Conservation (phyloP, 2,797 vertebrate genomes). For the Heliangelus exortis region DNA sequence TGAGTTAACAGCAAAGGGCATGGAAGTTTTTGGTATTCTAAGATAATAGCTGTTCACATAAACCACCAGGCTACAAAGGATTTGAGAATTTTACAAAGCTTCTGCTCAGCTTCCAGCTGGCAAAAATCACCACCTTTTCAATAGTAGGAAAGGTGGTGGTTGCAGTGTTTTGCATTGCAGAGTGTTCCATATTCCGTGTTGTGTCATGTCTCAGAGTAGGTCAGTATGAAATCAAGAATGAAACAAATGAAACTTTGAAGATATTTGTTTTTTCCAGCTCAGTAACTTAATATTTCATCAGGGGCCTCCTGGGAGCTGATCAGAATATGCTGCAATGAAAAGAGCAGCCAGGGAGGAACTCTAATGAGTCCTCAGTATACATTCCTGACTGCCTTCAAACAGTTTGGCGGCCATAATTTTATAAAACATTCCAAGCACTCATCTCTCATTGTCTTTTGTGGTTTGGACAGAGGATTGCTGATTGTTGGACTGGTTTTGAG, state of each 20-base stretch:
- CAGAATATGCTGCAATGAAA: slow-evolving; percentile 45
- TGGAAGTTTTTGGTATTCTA: slow-evolving; percentile 37
- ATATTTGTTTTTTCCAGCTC: slow-evolving; percentile 67
- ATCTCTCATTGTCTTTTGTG: slow-evolving; percentile 71
- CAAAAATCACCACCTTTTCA: slow-evolving; percentile 20
- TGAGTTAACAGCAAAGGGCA: not conserved
- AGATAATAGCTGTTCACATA: slow-evolving; percentile 50
- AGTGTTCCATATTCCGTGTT: slow-evolving; percentile 60
- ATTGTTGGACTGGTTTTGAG: slow-evolving; percentile 66
- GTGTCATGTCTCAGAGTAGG: slow-evolving; percentile 65
- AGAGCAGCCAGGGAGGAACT: slow-evolving; percentile 59
- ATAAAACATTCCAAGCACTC: slow-evolving; percentile 60
- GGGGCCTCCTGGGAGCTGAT: slow-evolving; percentile 51
- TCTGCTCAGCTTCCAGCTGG: slow-evolving; percentile 58
- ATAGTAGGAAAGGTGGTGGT: slow-evolving; percentile 55
- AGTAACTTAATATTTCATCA: slow-evolving; percentile 66
- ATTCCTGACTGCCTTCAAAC: slow-evolving; percentile 67
- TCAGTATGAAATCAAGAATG: slow-evolving; percentile 66
- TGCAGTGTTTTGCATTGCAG: slow-evolving; percentile 49
- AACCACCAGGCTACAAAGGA: slow-evolving; percentile 47
- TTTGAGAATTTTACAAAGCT: slow-evolving; percentile 32
- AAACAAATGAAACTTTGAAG: slow-evolving; percentile 69
- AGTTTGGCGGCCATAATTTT: slow-evolving; percentile 43
- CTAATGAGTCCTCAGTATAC: slow-evolving; percentile 58
- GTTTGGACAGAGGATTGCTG: slow-evolving; percentile 51